Evolutionary conservation across 2,113 vertebrate genomes (phyloP).

Genomic region (Cavia aperea): DNA sequence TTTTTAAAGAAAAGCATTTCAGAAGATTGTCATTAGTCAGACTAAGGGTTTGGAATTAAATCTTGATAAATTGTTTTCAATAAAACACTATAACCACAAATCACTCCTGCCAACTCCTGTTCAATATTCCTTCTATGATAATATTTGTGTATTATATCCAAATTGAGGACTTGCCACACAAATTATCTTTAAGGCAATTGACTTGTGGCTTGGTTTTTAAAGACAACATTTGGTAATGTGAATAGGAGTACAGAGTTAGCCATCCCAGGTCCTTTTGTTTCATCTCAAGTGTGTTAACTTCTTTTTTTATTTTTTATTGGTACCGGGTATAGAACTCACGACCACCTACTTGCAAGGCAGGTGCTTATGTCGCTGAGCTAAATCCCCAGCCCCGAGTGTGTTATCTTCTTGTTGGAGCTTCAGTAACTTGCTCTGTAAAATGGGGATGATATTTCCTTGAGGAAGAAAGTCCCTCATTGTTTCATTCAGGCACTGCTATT

Average conservation of each 20-base stretch:
- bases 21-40: constrained; percentile 61
- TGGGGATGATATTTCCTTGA: neutral
- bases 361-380: no score
- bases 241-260: neutral
- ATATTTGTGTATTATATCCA: constrained; percentile 15
- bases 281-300: neutral
- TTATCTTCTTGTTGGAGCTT: neutral
- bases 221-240: neutral
- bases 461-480: neutral
- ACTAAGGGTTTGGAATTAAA: constrained; percentile 55
- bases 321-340: no score
- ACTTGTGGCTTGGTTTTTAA: constrained; percentile 12
- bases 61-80: constrained; percentile 54
- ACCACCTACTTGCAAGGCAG: no score
- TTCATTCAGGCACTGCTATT: neutral
- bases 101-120: constrained; percentile 38
- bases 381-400: no score
- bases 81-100: constrained; percentile 51
- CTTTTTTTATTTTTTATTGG: neutral
- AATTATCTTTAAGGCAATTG: neutral
- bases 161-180: constrained; percentile 1
- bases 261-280: neutral
- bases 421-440: constrained; percentile 1
- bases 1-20: constrained; percentile 40
- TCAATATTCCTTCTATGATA: constrained; percentile 26